These are phyloP conservation scores for Phortica magna DNA, from an alignment of 2,888 invertebrate species.

Conservation along the genomic window DNA sequence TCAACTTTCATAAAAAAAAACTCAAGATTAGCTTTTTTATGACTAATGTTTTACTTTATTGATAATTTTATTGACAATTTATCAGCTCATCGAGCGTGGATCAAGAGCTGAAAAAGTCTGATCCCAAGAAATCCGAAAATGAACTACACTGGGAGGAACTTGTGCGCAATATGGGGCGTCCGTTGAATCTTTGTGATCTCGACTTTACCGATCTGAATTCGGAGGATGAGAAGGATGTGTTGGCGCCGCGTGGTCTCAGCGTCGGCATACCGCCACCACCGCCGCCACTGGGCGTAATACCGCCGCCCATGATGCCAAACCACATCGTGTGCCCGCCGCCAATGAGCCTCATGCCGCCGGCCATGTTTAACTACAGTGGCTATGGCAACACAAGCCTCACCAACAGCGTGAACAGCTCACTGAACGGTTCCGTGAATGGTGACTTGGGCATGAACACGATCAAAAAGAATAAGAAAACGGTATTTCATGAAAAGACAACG, in stretches of 20 bases:
- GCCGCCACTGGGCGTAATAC: conserved; percentile 84
- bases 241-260: conserved; percentile 83
- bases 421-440: conserved; percentile 75
- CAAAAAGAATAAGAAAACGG: conserved; percentile 96
- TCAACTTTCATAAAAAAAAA: too few relatives aligned
- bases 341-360: conserved; percentile 79
- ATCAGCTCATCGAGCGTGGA: conserved; percentile 85
- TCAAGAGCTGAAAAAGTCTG: conserved; percentile 84
- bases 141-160: conserved; percentile 98
- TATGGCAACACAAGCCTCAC: conserved; percentile 69
- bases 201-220: conserved; percentile 96
- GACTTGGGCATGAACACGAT: conserved; percentile 78
- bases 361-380: conserved; percentile 78
- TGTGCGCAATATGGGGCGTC: conserved; percentile 85
- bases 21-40: too few relatives aligned
- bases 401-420: conserved; percentile 73
- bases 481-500: conserved; percentile 74
- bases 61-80: conserved; percentile 33
- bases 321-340: conserved; percentile 77
- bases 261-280: conserved; percentile 88
- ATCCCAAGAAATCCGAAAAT: conserved; percentile 92
- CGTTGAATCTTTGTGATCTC: conserved; percentile 92
- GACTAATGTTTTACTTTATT: background rate
- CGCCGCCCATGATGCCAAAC: conserved; percentile 78
- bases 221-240: conserved; percentile 91